Base-by-base conservation (phyloP, 2,113 vertebrate genomes). In the Jacana jacana region DNA sequence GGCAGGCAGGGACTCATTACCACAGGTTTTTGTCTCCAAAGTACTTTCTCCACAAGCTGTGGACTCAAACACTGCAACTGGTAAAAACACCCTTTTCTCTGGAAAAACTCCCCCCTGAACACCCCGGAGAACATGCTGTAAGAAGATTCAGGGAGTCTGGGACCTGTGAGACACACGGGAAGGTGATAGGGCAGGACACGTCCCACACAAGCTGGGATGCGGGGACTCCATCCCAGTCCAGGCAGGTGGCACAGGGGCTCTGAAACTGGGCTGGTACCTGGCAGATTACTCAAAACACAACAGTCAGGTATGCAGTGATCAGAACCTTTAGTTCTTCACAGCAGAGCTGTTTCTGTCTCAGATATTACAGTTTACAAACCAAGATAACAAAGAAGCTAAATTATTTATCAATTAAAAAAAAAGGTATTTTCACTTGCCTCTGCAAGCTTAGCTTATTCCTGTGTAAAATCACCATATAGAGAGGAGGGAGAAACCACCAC, bases 1-100 rank as follows among this genome's bases (percentile, higher is more conserved):
- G 65, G 70, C 48, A 93, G 73, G 48, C 57, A 93, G 77, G n/a
- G 73, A 91, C 77, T 91, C 69, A 95, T 37, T 37, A 84, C 22
- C 65, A 39, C 8, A 81, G 33, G 30, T 61, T 89, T 65, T 91
- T 19, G 11, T 76, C 77, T 69, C 33, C 0, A 13, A 93, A 81
- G 65, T 20, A 81, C 52, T 81, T 72, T 86, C 35, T 25, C 57
- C 64, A 52, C 58, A 91, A 71, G 25, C 18, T 4, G 3, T 6
- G 40, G 40, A 55, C 40, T 77, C 31, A 48, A 90, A 70, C 22
- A 35, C 2, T 6, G 33, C 31, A 54, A 14, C 60, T 71, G 17
- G 51, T 63, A 84, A 89, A 91, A 35, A 14, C 14, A 60, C 0
- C 0, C 10, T 76, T 57, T 80, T 54, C 40, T 81, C 46, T 71